Conservation (phyloP, 2,888 invertebrate genomes). For the Pycnomerus fuliginosus region DNA sequence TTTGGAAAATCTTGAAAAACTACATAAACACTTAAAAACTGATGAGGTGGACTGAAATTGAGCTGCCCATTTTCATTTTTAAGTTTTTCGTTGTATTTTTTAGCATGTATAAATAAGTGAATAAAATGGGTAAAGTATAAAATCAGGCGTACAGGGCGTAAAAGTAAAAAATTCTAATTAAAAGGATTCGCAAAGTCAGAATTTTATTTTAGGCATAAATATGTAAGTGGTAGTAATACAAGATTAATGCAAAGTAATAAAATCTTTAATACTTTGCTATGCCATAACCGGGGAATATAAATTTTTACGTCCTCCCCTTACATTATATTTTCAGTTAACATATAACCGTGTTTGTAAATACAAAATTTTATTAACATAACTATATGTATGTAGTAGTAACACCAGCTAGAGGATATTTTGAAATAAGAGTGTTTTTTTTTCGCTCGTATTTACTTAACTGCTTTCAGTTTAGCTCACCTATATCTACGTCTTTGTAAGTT, state of each 20-base stretch:
- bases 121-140: too few species aligned
- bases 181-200: neutral
- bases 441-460: conserved; percentile 17
- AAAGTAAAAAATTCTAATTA: conserved; percentile 5
- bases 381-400: conserved; percentile 14
- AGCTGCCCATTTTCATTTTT: too few species aligned
- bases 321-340: conserved; percentile 21
- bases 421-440: conserved; percentile 17
- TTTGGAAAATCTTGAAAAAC: too few species aligned
- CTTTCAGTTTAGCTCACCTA: conserved; percentile 17
- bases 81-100: too few species aligned
- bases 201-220: conserved; percentile 12
- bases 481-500: conserved; percentile 18
- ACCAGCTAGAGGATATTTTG: conserved; percentile 9
- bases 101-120: too few species aligned
- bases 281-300: conserved; percentile 17
- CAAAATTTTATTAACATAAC: conserved; percentile 20
- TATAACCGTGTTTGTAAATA: conserved; percentile 21
- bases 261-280: conserved; percentile 19
- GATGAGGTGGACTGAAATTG: too few species aligned
- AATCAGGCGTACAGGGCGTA: too few species aligned
- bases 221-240: conserved; percentile 13
- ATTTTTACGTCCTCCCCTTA: conserved; percentile 18
- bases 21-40: too few species aligned
- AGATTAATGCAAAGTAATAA: conserved; percentile 16